These are phyloP conservation scores for Lampris megalopsis DNA, from an alignment of 2,113 vertebrate genomes.

Conservation along the genomic window DNA sequence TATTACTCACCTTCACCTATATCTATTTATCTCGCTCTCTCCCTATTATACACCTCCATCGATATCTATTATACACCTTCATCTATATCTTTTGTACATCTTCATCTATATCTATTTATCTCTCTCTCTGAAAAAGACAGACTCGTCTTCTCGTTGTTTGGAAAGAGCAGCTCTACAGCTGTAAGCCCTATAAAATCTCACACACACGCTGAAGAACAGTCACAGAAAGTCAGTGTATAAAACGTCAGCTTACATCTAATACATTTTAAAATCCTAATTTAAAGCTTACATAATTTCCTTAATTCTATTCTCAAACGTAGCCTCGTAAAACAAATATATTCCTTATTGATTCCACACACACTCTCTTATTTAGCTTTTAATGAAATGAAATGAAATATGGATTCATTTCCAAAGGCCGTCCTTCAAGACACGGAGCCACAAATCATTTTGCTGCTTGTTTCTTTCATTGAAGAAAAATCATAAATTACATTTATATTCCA, in stretches of 20 bases:
- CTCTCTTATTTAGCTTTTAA: slow-evolving; percentile 65
- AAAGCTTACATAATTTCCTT: not conserved
- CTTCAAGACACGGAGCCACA: slow-evolving; percentile 34
- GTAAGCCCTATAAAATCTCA: not conserved
- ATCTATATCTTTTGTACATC: slow-evolving; percentile 29
- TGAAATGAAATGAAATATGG: slow-evolving; percentile 66
- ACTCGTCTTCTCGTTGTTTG: too few relatives aligned
- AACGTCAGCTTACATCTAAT: not conserved
- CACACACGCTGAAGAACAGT: not conserved
- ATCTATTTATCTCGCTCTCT: slow-evolving; percentile 3
- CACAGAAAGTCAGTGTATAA: too few relatives aligned
- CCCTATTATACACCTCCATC: slow-evolving; percentile 22
- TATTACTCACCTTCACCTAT: too few relatives aligned
- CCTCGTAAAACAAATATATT: slow-evolving; percentile 20
- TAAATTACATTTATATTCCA: slow-evolving; percentile 44
- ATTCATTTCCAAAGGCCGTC: slow-evolving; percentile 58
- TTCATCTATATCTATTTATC: slow-evolving; percentile 18
- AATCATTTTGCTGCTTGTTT: slow-evolving; percentile 49
- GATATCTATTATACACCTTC: too few relatives aligned
- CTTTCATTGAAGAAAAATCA: slow-evolving; percentile 42
- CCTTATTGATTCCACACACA: slow-evolving; percentile 51
- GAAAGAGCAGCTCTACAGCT: too few relatives aligned
- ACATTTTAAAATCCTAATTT: not conserved
- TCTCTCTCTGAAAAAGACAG: not conserved
- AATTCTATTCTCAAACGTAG: slow-evolving; percentile 26